phyloP scores from a whole-genome alignment of 1,140 invertebrate genomes.

The Bombus huntii region DNA sequence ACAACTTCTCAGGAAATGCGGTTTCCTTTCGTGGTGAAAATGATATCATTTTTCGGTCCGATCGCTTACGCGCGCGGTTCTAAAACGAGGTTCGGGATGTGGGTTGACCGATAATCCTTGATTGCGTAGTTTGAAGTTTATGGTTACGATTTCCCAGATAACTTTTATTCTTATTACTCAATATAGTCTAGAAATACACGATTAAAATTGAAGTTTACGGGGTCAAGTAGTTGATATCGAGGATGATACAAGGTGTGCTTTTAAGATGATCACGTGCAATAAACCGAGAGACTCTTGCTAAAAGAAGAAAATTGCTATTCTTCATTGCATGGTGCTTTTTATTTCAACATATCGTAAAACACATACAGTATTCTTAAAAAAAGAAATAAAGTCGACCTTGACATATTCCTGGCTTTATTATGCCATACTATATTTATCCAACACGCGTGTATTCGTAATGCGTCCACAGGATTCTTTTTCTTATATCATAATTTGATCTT shows the following conservation, averaged over 20 bases:
- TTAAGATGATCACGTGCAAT: neutral
- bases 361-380: neutral
- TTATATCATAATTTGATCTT: neutral
- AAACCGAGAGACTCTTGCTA: neutral
- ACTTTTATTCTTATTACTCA: neutral
- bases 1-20: neutral
- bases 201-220: neutral
- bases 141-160: neutral
- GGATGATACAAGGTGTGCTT: neutral
- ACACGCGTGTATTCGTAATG: neutral
- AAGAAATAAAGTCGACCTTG: neutral
- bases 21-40: neutral
- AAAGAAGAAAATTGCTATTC: neutral
- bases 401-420: neutral
- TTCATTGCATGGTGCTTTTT: neutral
- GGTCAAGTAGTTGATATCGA: neutral
- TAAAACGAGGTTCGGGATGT: neutral
- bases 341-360: neutral
- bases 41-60: neutral
- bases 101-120: conserved; percentile 4
- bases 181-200: neutral
- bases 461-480: neutral
- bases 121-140: no score
- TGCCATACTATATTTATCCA: neutral
- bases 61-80: neutral